Evolutionary conservation across 2,888 invertebrate genomes (phyloP), one percentile per base, ranked within the genome.

Genomic region (Perithous albicinctus): DNA sequence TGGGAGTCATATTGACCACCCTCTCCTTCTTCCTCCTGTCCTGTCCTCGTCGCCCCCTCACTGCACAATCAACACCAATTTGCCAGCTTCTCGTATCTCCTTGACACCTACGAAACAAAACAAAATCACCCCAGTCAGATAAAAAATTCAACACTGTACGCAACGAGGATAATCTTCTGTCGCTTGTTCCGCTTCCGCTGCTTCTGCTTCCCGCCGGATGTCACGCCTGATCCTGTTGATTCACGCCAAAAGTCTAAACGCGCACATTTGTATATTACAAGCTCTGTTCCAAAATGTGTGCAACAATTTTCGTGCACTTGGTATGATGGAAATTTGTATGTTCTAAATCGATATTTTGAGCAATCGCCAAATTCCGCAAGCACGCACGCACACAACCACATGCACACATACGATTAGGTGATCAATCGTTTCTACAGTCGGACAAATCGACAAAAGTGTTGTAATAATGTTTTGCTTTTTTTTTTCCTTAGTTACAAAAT

Each of bases 1-100:
- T 92, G 87, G 90, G 90, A 91, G 92, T 92, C 92, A 92, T 92
- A 91, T 90, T 92, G 92, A 92, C 92, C 89, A 90, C 90, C 90
- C 90, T 90, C 88, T 88, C 90, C 89, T 88, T 88, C 89, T 90
- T 88, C 87, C 88, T 87, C 89, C 88, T 88, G 89, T 86, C n/a
- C 89, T 89, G 90, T 86, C 88, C 89, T 86, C 87, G 87, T 87
- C 87, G 89, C 88, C 88, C 89, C 88, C 82, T 83, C 92, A 92
- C 92, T 90, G 91, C 92, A 90, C 92, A 89, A 87, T 90, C 87
- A 90, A 88, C 89, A 91, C 88, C 91, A 90, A 78, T 12, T 63
- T 43, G 75, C 88, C 78, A 74, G 74, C 70, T 72, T 77, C 56
- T 59, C 46, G 59, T 59, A 29, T 69, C 72, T 54, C 56, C 76